Percentiles rank a stretch among this genome's conserved stretches.
Evolutionary conservation across 2,113 vertebrate genomes (phyloP).

Genomic region (Rhizomys pruinosus): DNA sequence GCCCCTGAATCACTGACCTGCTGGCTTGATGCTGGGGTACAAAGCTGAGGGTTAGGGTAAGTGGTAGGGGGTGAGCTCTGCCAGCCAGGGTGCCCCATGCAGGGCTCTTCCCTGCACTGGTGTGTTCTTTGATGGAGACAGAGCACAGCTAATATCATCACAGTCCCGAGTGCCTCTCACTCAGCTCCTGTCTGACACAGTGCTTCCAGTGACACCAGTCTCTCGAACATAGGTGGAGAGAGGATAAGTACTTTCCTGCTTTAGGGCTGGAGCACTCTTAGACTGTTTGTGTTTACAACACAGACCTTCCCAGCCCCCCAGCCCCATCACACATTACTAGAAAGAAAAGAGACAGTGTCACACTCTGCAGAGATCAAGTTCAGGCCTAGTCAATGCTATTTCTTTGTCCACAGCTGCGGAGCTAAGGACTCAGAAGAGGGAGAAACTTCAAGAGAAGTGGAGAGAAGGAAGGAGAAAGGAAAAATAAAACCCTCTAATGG

Average conservation of each 20-base stretch:
- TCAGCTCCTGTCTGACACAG: background rate
- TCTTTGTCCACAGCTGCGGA: background rate
- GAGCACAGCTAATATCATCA: background rate
- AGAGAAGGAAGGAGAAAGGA: background rate
- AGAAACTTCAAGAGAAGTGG: background rate
- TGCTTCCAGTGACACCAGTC: background rate
- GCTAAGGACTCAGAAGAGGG: background rate
- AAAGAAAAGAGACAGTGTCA: background rate
- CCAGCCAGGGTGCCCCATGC: background rate
- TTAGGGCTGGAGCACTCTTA: background rate
- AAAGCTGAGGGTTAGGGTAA: background rate
- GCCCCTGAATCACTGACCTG: too few relatives aligned
- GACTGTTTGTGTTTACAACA: background rate
- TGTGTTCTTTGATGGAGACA: background rate
- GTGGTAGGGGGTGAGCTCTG: background rate
- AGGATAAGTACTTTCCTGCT: background rate
- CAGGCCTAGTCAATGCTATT: background rate
- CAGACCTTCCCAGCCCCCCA: too few relatives aligned
- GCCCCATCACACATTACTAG: background rate
- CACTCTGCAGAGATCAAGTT: background rate
- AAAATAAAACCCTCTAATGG: background rate
- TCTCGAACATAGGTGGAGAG: background rate
- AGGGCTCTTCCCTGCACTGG: background rate
- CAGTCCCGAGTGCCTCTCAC: background rate
- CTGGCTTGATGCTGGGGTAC: background rate